Evolutionary conservation across 2,888 invertebrate genomes (phyloP), one percentile per base, ranked within the genome.

Genomic region (Hirudinaria manillensis): DNA sequence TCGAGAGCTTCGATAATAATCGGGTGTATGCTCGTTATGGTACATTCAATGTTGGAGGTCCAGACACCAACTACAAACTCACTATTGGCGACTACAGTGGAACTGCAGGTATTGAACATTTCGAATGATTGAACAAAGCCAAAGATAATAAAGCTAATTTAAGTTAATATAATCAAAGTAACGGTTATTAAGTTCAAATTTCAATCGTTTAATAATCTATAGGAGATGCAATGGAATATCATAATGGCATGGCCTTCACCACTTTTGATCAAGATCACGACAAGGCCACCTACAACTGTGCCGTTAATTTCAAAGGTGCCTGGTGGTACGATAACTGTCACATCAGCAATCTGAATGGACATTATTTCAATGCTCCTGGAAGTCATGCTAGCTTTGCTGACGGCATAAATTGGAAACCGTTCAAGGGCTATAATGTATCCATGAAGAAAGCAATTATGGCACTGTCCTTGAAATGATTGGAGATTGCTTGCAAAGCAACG

Each of bases 321-420:
- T 76, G 76, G 76, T 76, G 76, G 76, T 73, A 76, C 32, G 45
- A 27, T 3, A n/a, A 21, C 24, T 76, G 76, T 73, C 76, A 73
- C 66, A 13, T 13, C 4, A 36, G 53, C 24, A 74, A 76, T 53
- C 68, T 76, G 29, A 76, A 76, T 45, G 76, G 76, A 10, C 10
- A 32, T 29, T 76, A 73, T 45, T 2, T 27, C 24, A 10, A 2
- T 61, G 24, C 3, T n/a, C 38, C 24, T 29, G 75, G 75, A n/a
- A 21, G n/a, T 0, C 75, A 75, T 7, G 21, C 3, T 32, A 34
- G 29, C 34, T 70, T 29, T 55, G 75, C 70, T 3, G 70, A 75
- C 34, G 75, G 75, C 13, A 55, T 75, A 13, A 51, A 70, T n/a
- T 75, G 70, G 68, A 6, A 34, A 45, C 6, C 70, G 0, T 68